Evolutionary conservation across 2,113 vertebrate genomes (phyloP), one percentile per base, ranked within the genome.

Genomic region (Tyrannus savana): DNA sequence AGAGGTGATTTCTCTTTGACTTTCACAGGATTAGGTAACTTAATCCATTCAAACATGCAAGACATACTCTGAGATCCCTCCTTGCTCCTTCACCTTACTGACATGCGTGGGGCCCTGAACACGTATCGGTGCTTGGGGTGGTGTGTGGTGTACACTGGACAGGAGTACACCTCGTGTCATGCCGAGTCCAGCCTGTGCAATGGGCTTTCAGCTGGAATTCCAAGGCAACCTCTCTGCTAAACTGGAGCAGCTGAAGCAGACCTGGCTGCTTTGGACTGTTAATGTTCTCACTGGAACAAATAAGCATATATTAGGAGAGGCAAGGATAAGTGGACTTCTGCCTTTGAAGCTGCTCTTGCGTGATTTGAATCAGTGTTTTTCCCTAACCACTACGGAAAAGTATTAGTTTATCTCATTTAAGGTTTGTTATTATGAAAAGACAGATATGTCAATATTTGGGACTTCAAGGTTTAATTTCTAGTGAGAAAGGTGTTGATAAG

Each of bases 121-220:
- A 12, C 10, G 2, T 8, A 1, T 3, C 7, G 0, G 0, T 49
- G 56, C 59, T 8, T 12, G 49, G 72, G n/a, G 46, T 74, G 85
- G 56, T n/a, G 18, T 5, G 0, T 4, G 1, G 0, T 4, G 1
- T 13, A 10, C 19, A 1, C 24, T 24, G 31, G 10, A 22, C 39
- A 17, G 1, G 1, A 1, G 2, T 10, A 14, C 42, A 5, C 10
- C 24, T 52, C 0, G 0, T 37, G 52, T n/a, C 49, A 33, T 0
- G 1, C 31, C 21, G 53, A 42, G 53, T 31, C 21, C 49, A 47
- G 31, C 47, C 58, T 21, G 18, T 13, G 69, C 0, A 3, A 2
- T 3, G 13, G 24, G 35, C 19, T 15, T 39, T 10, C 50, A 27
- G 9, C 39, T 58, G 37, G 1, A 44, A 10, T 50, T 39, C 19